Evolutionary conservation across 2,888 invertebrate genomes (phyloP).

Genomic region (Tuberolachnus salignus): DNA sequence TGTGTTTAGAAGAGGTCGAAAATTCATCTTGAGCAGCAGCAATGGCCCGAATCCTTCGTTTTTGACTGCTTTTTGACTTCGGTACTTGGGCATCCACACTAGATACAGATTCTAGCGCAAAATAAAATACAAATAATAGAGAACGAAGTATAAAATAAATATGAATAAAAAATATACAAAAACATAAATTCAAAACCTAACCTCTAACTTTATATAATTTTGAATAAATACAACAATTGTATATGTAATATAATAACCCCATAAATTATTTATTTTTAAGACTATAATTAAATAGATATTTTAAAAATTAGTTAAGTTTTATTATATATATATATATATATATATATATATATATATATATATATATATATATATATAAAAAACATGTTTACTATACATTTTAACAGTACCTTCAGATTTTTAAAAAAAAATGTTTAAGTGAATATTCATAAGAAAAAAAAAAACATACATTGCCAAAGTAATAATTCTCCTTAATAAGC

Average conservation of each 20-base stretch:
- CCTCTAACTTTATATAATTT: background rate
- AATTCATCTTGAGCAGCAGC: slow-evolving; percentile 59
- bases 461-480: too few species aligned
- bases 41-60: slow-evolving; percentile 62
- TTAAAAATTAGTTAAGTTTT: background rate
- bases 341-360: too few species aligned
- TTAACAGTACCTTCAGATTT: too few species aligned
- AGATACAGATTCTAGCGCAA: slow-evolving; percentile 67
- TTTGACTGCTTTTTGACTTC: slow-evolving; percentile 63
- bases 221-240: background rate
- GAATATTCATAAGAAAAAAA: too few species aligned
- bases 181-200: background rate
- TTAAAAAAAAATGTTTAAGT: too few species aligned
- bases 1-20: slow-evolving; percentile 59
- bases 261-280: slow-evolving; percentile 6
- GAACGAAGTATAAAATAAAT: slow-evolving; percentile 19
- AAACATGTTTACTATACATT: too few species aligned
- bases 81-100: slow-evolving; percentile 70
- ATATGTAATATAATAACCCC: background rate
- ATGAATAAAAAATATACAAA: background rate
- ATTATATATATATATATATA: background rate
- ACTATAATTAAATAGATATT: background rate
- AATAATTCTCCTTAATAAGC: too few species aligned
- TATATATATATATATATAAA: too few species aligned
- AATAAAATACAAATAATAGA: slow-evolving; percentile 50